Evolutionary conservation across 2,797 vertebrate genomes (phyloP).

Genomic region (Lepilemur septentrionalis): DNA sequence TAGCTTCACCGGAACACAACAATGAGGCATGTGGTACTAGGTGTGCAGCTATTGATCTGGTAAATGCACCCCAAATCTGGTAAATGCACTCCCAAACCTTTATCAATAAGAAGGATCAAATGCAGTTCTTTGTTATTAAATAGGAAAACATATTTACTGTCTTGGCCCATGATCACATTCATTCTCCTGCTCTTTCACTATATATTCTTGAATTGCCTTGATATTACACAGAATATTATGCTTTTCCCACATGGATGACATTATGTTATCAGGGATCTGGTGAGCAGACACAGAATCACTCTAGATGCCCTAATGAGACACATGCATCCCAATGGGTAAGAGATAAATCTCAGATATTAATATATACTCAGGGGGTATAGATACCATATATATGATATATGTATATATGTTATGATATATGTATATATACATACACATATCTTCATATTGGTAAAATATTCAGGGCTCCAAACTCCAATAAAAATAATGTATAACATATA

Average conservation of each 20-base stretch:
- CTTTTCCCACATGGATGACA: background rate
- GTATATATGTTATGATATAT: too few species aligned
- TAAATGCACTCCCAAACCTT: background rate
- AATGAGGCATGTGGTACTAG: background rate
- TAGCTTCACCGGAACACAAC: background rate
- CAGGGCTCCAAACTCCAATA: background rate
- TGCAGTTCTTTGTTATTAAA: background rate
- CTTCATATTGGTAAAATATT: background rate
- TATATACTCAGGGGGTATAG: background rate
- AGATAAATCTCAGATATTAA: background rate
- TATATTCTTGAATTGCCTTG: background rate
- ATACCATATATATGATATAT: background rate
- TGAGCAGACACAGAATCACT: background rate
- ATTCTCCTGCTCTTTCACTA: background rate
- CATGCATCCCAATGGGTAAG: background rate
- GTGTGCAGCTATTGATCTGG: background rate
- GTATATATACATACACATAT: too few species aligned
- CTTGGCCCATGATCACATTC: background rate
- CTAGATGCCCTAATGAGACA: background rate
- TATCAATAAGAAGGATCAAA: background rate
- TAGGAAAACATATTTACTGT: background rate
- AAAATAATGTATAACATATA: background rate
- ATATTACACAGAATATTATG: background rate
- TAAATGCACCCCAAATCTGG: background rate
- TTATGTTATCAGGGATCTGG: background rate